Conservation (phyloP, 2,888 invertebrate species). For the Athalia rosae region DNA sequence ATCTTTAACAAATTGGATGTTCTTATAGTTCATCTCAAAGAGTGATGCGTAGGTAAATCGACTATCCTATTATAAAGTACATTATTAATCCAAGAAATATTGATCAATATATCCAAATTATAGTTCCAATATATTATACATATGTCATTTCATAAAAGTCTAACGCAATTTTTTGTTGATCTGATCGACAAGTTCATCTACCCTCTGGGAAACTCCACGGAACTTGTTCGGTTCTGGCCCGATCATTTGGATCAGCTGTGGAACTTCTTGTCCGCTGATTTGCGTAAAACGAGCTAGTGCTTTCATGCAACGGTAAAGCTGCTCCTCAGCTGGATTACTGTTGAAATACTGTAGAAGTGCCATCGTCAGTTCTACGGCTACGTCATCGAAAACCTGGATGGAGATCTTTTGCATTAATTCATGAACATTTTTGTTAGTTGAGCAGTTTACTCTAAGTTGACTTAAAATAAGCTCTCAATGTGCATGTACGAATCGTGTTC, state of each 20-base stretch:
- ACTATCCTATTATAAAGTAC: neutral
- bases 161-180: slow-evolving; percentile 81
- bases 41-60: neutral
- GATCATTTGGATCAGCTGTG: slow-evolving; percentile 92
- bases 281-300: slow-evolving; percentile 84
- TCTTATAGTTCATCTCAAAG: slow-evolving; percentile 13
- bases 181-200: slow-evolving; percentile 87
- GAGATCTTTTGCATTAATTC: neutral
- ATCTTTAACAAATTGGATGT: slow-evolving; percentile 7
- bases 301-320: slow-evolving; percentile 85
- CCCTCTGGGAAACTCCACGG: slow-evolving; percentile 85
- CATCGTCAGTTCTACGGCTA: slow-evolving; percentile 93
- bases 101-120: slow-evolving; percentile 20
- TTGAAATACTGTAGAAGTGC: slow-evolving; percentile 92
- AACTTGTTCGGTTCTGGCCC: slow-evolving; percentile 91
- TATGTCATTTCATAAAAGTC: slow-evolving; percentile 49
- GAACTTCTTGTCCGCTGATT: slow-evolving; percentile 88
- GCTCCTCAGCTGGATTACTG: slow-evolving; percentile 86
- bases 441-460: neutral
- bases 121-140: slow-evolving; percentile 8
- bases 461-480: neutral
- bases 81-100: neutral
- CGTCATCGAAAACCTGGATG: slow-evolving; percentile 92
- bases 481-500: slow-evolving; percentile 2
- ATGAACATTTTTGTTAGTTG: slow-evolving; percentile 2